phyloP scores from a whole-genome alignment of 2,113 vertebrate species.

The Lepisosteus oculatus region DNA sequence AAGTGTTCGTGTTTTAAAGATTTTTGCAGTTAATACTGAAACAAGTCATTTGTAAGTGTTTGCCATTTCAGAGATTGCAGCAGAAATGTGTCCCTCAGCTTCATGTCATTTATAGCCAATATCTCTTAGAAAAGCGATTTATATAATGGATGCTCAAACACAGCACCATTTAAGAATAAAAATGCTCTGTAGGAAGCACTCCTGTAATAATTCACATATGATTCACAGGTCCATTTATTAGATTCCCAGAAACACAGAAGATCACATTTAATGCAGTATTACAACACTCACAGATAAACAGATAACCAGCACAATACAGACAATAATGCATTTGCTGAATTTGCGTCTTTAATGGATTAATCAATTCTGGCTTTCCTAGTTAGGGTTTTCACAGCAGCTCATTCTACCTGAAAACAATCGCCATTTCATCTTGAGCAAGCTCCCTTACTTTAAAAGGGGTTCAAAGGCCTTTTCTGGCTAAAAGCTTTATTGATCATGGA shows the following conservation, averaged over 20 bases:
- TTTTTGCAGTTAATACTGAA: neutral
- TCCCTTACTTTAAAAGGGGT: conserved; percentile 30
- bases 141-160: conserved; percentile 42
- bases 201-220: conserved; percentile 38
- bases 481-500: conserved; percentile 43
- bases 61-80: conserved; percentile 35
- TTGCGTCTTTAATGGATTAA: conserved; percentile 45
- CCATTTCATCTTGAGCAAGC: conserved; percentile 28
- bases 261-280: conserved; percentile 10
- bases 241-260: conserved; percentile 8
- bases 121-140: conserved; percentile 39
- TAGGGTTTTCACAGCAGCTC: conserved; percentile 25
- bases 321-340: conserved; percentile 32
- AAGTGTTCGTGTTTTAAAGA: no score
- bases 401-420: conserved; percentile 44
- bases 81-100: conserved; percentile 26
- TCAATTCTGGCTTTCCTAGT: conserved; percentile 34
- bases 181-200: conserved; percentile 31
- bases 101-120: conserved; percentile 34
- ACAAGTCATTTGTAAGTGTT: conserved; percentile 21
- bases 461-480: conserved; percentile 31
- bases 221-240: conserved; percentile 30
- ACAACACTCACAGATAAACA: conserved; percentile 30
- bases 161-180: conserved; percentile 41
- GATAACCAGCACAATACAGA: conserved; percentile 28